These are phyloP conservation scores for Portunus trituberculatus DNA, from an alignment of 1,140 invertebrate genomes.

Conservation along the genomic window DNA sequence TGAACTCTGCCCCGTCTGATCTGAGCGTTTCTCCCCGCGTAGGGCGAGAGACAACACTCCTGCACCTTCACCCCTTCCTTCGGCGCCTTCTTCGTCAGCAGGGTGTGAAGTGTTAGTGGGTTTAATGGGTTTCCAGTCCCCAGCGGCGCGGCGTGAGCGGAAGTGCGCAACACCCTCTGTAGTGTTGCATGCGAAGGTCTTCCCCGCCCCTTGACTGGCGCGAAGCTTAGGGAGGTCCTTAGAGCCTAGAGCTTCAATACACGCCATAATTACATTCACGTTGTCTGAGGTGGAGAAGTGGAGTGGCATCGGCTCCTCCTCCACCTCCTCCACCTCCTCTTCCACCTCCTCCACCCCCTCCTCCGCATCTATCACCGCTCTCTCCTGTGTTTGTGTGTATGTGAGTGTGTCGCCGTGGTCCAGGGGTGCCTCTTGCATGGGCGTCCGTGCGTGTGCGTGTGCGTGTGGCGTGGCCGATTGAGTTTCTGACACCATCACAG, in stretches of 20 bases:
- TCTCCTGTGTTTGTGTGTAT: neutral
- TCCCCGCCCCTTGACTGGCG: neutral
- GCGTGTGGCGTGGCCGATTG: neutral
- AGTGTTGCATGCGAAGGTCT: constrained; percentile 41
- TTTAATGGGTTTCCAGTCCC: neutral
- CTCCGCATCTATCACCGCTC: neutral
- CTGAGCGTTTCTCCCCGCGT: neutral
- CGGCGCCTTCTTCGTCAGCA: neutral
- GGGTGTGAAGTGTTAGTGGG: neutral
- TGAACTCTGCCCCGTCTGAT: no score
- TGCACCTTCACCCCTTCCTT: neutral
- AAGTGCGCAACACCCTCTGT: constrained; percentile 39
- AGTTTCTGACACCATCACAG: neutral
- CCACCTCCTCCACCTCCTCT: neutral
- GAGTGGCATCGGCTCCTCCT: neutral
- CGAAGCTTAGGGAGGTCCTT: neutral
- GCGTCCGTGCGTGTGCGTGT: neutral
- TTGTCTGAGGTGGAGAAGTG: constrained; percentile 60
- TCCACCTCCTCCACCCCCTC: neutral
- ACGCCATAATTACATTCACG: constrained; percentile 54
- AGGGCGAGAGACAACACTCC: neutral
- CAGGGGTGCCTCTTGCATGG: neutral
- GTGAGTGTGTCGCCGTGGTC: neutral
- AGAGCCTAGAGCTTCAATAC: constrained; percentile 53
- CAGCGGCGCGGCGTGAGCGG: constrained; percentile 47